Evolutionary conservation across 2,888 invertebrate genomes (phyloP).

Genomic region (Papilio protenor): DNA sequence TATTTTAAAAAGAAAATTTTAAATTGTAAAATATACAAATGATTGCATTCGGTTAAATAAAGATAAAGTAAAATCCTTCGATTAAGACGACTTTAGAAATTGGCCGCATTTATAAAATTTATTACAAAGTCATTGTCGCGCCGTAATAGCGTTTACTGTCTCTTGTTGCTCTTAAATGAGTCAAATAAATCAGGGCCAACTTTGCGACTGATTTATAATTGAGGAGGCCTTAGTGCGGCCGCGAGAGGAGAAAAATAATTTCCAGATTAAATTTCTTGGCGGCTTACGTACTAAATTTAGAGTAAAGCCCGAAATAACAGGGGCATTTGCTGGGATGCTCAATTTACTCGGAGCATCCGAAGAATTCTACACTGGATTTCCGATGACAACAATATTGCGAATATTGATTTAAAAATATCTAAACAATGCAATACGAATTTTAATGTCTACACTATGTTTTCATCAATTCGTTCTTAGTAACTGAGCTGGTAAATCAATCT

Average conservation of each 20-base stretch:
- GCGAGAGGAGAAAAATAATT: slow-evolving; percentile 64
- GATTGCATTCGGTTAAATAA: not conserved
- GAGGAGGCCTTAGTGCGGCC: slow-evolving; percentile 53
- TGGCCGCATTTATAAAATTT: slow-evolving; percentile 37
- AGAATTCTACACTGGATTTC: slow-evolving; percentile 57
- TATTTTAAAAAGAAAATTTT: too few relatives aligned
- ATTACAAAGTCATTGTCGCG: slow-evolving; percentile 41
- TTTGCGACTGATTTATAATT: slow-evolving; percentile 56
- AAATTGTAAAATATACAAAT: not conserved
- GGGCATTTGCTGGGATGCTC: slow-evolving; percentile 74
- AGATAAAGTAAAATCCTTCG: slow-evolving; percentile 24
- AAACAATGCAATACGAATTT: slow-evolving; percentile 47
- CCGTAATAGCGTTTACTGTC: slow-evolving; percentile 39
- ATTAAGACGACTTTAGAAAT: slow-evolving; percentile 24
- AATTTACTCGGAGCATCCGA: slow-evolving; percentile 69
- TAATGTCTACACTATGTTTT: not conserved
- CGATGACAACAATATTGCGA: slow-evolving; percentile 68
- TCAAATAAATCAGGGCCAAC: slow-evolving; percentile 44
- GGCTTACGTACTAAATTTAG: slow-evolving; percentile 75
- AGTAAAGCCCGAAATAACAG: slow-evolving; percentile 73
- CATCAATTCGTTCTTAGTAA: not conserved
- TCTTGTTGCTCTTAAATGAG: slow-evolving; percentile 43
- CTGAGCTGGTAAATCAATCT: not conserved
- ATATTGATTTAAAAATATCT: slow-evolving; percentile 59
- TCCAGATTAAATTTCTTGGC: slow-evolving; percentile 74